These are phyloP conservation scores for Parthenolecanium corni DNA, from an alignment of 2,888 invertebrate genomes.

Conservation along the genomic window DNA sequence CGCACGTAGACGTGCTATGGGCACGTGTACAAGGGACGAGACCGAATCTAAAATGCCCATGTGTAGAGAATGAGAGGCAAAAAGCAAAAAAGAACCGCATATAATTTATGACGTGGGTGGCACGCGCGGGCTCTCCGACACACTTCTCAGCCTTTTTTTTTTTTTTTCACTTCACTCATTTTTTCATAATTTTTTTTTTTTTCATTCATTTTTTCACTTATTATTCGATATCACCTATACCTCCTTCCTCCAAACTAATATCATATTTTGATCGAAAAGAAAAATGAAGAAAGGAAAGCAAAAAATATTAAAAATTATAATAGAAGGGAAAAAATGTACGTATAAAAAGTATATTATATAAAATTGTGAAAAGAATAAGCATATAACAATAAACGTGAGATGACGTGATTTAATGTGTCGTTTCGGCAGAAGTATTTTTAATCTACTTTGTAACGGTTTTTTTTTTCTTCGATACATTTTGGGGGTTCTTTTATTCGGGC, in stretches of 20 bases:
- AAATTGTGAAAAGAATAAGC: background rate
- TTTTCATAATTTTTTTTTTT: background rate
- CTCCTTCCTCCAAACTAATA: too few species aligned
- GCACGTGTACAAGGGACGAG: constrained; percentile 26
- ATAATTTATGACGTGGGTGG: constrained; percentile 29
- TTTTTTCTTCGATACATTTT: constrained; percentile 9
- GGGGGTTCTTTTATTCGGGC: too few species aligned
- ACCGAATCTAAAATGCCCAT: constrained; percentile 25
- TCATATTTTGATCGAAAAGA: constrained; percentile 24
- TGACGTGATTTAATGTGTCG: constrained; percentile 29
- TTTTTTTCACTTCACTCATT: background rate
- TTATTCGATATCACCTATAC: too few species aligned
- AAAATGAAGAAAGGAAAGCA: background rate
- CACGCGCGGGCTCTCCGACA: constrained; percentile 14
- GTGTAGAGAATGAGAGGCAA: background rate
- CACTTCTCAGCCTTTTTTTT: constrained; percentile 1
- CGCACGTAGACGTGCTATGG: constrained; percentile 16
- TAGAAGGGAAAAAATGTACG: constrained; percentile 19
- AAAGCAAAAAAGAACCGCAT: background rate
- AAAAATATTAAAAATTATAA: constrained; percentile 26
- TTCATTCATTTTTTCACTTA: too few species aligned
- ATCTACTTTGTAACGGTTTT: constrained; percentile 26
- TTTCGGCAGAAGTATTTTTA: constrained; percentile 25
- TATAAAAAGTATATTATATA: background rate
- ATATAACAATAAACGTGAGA: constrained; percentile 21